phyloP scores from a whole-genome alignment of 1,140 invertebrate species.

The Lepidurus apus region DNA sequence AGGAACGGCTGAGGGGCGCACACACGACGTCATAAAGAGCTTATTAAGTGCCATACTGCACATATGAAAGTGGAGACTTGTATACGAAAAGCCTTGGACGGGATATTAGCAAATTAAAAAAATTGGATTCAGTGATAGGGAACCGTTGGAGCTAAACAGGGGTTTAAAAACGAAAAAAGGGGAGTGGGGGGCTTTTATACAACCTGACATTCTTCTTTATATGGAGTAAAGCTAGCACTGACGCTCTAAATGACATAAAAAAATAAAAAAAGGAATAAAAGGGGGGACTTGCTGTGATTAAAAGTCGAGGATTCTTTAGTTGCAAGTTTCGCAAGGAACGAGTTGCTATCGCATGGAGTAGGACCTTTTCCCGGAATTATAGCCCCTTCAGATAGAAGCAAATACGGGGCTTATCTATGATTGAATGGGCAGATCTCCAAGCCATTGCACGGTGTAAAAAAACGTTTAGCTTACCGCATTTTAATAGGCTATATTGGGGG shows the following conservation, averaged over 20 bases:
- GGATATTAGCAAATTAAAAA: not conserved
- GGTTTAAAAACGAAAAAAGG: not conserved
- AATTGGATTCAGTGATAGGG: not conserved
- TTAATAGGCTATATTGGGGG: not conserved
- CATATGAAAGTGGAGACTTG: not conserved
- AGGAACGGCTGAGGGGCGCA: not conserved
- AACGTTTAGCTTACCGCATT: not conserved
- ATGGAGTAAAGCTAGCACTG: too few relatives aligned
- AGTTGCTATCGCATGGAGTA: not conserved
- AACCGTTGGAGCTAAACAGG: not conserved
- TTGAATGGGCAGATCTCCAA: too few relatives aligned
- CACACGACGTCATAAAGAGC: conserved; percentile 19
- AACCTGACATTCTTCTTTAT: too few relatives aligned
- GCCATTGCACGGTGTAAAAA: too few relatives aligned
- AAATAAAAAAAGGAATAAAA: not conserved
- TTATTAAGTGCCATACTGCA: conserved; percentile 7
- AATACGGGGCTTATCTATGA: not conserved
- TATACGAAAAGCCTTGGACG: not conserved
- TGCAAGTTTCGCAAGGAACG: not conserved
- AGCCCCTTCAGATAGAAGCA: not conserved
- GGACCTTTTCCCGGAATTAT: not conserved
- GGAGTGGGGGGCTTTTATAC: not conserved
- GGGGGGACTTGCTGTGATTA: not conserved
- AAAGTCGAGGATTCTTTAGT: not conserved
- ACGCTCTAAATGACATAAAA: not conserved